Conservation (phyloP, 2,797 vertebrate genomes). For the Perodicticus potto region DNA sequence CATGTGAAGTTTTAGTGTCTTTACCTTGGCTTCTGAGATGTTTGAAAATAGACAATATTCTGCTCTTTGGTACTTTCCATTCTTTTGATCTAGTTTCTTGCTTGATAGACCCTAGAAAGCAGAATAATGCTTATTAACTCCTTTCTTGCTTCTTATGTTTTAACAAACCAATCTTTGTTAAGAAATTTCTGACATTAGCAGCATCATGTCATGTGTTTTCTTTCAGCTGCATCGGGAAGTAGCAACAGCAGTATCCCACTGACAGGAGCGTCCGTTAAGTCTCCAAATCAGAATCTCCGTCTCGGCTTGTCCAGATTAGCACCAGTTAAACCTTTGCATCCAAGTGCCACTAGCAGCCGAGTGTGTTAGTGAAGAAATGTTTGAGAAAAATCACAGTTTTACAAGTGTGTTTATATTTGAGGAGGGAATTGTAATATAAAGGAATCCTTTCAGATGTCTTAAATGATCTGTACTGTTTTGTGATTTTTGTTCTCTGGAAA, state of each 20-base stretch:
- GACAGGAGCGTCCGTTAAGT: conserved; percentile 85
- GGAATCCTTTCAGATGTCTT: neutral
- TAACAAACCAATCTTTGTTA: neutral
- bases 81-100: neutral
- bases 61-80: neutral
- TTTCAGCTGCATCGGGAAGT: conserved; percentile 90
- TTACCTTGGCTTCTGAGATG: neutral
- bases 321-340: conserved; percentile 95
- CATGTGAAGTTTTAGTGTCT: neutral
- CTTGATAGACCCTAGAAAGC: neutral
- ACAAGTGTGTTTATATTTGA: neutral
- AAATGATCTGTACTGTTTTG: neutral
- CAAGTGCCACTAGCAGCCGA: conserved; percentile 89
- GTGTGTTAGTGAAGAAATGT: neutral
- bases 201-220: neutral
- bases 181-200: neutral
- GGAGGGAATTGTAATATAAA: neutral
- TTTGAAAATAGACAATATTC: conserved; percentile 1
- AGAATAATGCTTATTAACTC: neutral
- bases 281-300: conserved; percentile 93
- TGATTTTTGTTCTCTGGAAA: conserved; percentile 41
- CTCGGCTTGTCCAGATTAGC: conserved; percentile 95
- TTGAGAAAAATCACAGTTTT: neutral
- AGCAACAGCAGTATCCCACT: conserved; percentile 76
- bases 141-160: neutral